Percentiles rank a stretch among this genome's conserved stretches.
Evolutionary conservation across 2,888 invertebrate species (phyloP).

Genomic region (Anorthoa munda): DNA sequence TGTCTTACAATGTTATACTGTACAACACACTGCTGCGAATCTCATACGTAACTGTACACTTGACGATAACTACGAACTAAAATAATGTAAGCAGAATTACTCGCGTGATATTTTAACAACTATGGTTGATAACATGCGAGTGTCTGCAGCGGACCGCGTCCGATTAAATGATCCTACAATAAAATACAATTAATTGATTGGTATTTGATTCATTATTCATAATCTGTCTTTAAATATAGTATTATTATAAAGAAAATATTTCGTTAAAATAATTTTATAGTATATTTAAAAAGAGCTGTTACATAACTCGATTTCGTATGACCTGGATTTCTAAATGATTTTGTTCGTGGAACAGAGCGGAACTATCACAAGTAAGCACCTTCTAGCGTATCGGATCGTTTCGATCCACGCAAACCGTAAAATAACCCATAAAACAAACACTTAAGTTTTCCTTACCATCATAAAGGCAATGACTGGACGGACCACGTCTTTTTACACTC

Average conservation of each 20-base stretch:
- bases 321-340: constrained; percentile 45
- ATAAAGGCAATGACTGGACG: constrained; percentile 74
- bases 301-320: constrained; percentile 34
- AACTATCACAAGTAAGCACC: constrained; percentile 68
- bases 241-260: constrained; percentile 51
- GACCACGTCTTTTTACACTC: constrained; percentile 55
- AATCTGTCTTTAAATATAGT: constrained; percentile 52
- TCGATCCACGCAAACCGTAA: constrained; percentile 27
- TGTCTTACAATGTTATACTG: constrained; percentile 77
- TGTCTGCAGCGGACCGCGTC: constrained; percentile 32
- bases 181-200: constrained; percentile 49
- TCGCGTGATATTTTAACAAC: constrained; percentile 41
- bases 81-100: constrained; percentile 58
- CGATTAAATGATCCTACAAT: constrained; percentile 22
- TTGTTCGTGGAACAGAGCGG: constrained; percentile 57
- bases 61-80: constrained; percentile 70
- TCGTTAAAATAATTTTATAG: constrained; percentile 37
- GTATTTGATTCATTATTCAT: constrained; percentile 42
- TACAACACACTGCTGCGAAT: constrained; percentile 82
- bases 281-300: constrained; percentile 51
- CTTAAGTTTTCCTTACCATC: constrained; percentile 16
- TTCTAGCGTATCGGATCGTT: constrained; percentile 37
- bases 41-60: constrained; percentile 91
- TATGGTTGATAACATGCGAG: constrained; percentile 21
- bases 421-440: constrained; percentile 25